These are phyloP conservation scores for Pocota personata DNA, from an alignment of 2,888 invertebrate genomes.

Conservation along the genomic window DNA sequence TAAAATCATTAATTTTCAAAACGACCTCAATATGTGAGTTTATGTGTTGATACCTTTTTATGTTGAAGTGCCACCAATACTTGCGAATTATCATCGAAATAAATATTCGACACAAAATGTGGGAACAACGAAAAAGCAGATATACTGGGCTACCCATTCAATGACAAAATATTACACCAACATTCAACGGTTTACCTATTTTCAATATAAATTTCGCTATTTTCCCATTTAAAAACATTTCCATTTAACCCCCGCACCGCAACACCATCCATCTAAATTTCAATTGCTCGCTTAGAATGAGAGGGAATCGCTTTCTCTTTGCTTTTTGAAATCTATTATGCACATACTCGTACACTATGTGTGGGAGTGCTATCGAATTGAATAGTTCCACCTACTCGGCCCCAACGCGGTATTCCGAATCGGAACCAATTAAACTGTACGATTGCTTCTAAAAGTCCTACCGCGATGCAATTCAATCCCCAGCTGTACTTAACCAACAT, in stretches of 20 bases:
- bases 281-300: neutral
- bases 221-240: conserved; percentile 41
- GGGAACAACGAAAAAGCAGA: neutral
- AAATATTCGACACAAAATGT: neutral
- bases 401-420: neutral
- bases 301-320: neutral
- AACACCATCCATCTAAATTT: neutral
- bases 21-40: neutral
- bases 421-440: conserved; percentile 23
- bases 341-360: neutral
- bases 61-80: neutral
- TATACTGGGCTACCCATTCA: neutral
- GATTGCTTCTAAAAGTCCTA: neutral
- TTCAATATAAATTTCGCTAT: conserved; percentile 19
- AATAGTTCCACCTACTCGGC: neutral
- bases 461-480: neutral
- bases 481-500: neutral
- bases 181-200: neutral
- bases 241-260: neutral
- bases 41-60: neutral
- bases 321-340: neutral
- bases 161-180: conserved; percentile 37
- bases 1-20: neutral
- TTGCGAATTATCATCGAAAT: neutral
- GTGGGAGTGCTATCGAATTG: neutral